phyloP scores from a whole-genome alignment of 2,113 vertebrate species.

The Hypomesus transpacificus region DNA sequence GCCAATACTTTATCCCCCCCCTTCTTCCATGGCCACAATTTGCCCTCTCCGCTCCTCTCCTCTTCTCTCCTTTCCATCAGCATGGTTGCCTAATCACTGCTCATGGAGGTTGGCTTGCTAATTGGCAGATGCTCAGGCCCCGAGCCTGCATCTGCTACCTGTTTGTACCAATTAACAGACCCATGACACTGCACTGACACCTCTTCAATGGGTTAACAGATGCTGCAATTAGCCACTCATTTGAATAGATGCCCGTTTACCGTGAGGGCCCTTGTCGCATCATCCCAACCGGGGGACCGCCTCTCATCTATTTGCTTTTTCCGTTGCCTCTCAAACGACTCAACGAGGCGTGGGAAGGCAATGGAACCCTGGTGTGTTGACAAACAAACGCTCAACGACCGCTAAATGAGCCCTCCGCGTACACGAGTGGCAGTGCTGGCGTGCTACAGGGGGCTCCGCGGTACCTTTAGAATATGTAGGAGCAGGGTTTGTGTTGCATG shows the following conservation, averaged over 20 bases:
- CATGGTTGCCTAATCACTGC: conserved; percentile 48
- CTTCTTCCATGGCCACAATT: not conserved
- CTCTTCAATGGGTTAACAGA: conserved; percentile 82
- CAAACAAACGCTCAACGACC: conserved; percentile 43
- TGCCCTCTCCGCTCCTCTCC: not conserved
- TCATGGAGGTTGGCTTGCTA: conserved; percentile 56
- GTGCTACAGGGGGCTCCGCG: no score
- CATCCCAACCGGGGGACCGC: conserved; percentile 70
- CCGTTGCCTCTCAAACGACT: conserved; percentile 36
- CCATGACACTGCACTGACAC: conserved; percentile 65
- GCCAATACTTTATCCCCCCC: not conserved
- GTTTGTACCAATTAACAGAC: conserved; percentile 74
- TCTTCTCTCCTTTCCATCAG: conserved; percentile 32
- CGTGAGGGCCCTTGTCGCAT: conserved; percentile 71
- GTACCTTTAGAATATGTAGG: no score
- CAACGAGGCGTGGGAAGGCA: conserved; percentile 47
- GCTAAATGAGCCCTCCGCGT: conserved; percentile 39
- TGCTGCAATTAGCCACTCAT: conserved; percentile 84
- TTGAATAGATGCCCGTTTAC: conserved; percentile 83
- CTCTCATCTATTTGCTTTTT: conserved; percentile 56
- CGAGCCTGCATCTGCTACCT: conserved; percentile 70
- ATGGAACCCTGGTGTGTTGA: conserved; percentile 45
- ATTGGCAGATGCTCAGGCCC: conserved; percentile 66
- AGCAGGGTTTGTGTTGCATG: no score
- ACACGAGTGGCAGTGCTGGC: no score